Conservation (phyloP, 2,113 vertebrate species). For the Chaetura pelagica region DNA sequence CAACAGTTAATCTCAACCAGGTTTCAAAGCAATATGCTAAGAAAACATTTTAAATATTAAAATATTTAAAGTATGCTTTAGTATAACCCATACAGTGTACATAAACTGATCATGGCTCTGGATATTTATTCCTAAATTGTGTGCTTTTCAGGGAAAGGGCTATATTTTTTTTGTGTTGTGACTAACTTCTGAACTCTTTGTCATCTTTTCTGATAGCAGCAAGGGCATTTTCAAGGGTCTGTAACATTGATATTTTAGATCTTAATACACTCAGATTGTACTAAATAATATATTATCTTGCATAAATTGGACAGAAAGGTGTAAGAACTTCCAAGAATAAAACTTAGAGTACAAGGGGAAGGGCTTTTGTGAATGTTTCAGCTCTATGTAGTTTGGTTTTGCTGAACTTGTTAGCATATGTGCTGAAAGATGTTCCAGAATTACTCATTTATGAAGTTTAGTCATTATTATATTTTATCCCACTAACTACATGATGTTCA, state of each 20-base stretch:
- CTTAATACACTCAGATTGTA: slow-evolving; percentile 19
- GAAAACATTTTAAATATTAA: background rate
- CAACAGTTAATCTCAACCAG: slow-evolving; percentile 40
- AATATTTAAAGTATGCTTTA: slow-evolving; percentile 53
- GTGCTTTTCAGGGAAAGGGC: background rate
- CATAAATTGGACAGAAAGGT: background rate
- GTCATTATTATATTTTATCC: background rate
- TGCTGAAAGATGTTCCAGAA: background rate
- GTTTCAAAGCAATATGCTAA: slow-evolving; percentile 23
- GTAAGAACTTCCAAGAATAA: background rate
- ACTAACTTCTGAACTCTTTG: slow-evolving; percentile 67
- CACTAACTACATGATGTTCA: background rate
- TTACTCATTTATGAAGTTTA: background rate
- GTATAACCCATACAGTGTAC: slow-evolving; percentile 14
- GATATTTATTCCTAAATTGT: slow-evolving; percentile 63
- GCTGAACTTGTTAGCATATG: background rate
- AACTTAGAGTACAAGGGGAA: background rate
- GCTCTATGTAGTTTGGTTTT: background rate
- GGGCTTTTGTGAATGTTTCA: background rate
- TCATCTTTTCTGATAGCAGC: slow-evolving; percentile 48
- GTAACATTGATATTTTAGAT: slow-evolving; percentile 42
- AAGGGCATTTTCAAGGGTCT: background rate
- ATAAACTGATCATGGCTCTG: slow-evolving; percentile 1
- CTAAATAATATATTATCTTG: background rate
- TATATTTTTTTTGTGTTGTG: slow-evolving; percentile 52